Evolutionary conservation across 2,113 vertebrate species (phyloP), one percentile per base, ranked within the genome.

Genomic region (Onychorhynchus coronatus): DNA sequence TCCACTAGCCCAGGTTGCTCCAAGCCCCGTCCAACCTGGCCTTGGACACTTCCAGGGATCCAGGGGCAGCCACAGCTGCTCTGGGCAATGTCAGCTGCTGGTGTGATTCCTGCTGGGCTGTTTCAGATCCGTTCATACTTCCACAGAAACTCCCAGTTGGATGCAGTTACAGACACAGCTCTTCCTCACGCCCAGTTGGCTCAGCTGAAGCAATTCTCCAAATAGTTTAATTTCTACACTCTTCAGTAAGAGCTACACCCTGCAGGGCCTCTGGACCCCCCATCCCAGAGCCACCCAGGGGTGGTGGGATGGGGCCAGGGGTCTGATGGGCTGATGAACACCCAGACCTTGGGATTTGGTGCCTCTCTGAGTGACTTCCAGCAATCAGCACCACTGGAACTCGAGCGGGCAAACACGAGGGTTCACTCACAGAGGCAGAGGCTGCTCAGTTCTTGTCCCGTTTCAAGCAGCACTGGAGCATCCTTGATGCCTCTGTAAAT

Each of bases 401-500:
- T 20, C 3, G 0, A 72, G 81, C 8, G 2, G 55, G 73, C 72
- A 46, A 80, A 44, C n/a, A 18, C 33, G 13, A 39, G 27, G 35
- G 33, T 56, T 42, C 68, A 18, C 35, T 31, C 21, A 8, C 6
- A 71, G 46, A 58, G 79, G 52, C 78, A 81, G 68, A 85, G 22
- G 30, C 49, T 35, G 4, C 49, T 87, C 68, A 24, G 11, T 35
- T 81, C 81, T 94, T 59, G 89, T 79, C 85, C 0, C 0, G 39
- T 62, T 91, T 42, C 23, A 35, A 78, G 65, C 44, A 92, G 77
- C 72, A 2, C 11, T 23, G 72, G 94, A 92, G 90, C 93, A 93
- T 84, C 90, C 72, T 59, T 2, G 47, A 24, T 35, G 37, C 1
- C 1, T 67, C 88, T 56, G 78, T 98, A 95, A 98, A 98, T 97